phyloP scores from a whole-genome alignment of 2,797 vertebrate genomes.

The Glossophaga mutica region DNA sequence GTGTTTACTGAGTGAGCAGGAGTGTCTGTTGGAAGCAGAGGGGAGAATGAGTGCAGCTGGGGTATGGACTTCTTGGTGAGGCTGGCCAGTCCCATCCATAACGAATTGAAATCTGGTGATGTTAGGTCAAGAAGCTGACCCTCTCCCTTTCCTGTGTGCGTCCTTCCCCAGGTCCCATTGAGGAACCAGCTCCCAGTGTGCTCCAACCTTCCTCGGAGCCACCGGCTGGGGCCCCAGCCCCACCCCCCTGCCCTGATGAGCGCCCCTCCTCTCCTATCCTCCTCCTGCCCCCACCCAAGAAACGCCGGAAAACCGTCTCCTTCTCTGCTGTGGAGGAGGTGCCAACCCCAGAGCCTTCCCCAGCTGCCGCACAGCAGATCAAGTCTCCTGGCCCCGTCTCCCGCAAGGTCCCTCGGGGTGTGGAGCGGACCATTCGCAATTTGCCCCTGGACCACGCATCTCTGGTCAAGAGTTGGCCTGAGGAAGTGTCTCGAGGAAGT shows the following conservation, averaged over 20 bases:
- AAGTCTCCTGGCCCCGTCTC: slow-evolving; percentile 76
- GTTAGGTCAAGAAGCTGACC: not conserved
- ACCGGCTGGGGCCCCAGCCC: slow-evolving; percentile 71
- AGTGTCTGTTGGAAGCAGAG: not conserved
- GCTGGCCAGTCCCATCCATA: not conserved
- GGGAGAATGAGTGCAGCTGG: not conserved
- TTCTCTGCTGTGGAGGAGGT: slow-evolving; percentile 86
- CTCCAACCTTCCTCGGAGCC: slow-evolving; percentile 39
- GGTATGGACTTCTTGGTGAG: not conserved
- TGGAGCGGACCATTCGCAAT: slow-evolving; percentile 91
- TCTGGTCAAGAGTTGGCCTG: slow-evolving; percentile 89
- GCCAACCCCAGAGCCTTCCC: slow-evolving; percentile 68
- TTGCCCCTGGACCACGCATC: slow-evolving; percentile 92
- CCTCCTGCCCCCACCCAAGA: slow-evolving; percentile 91
- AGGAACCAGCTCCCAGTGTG: slow-evolving; percentile 53
- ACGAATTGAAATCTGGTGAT: not conserved
- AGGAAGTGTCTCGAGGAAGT: slow-evolving; percentile 78
- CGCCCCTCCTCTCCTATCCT: slow-evolving; percentile 88
- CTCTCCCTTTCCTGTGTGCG: not conserved
- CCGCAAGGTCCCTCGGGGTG: slow-evolving; percentile 70
- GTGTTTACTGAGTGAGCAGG: not conserved
- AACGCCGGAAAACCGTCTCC: slow-evolving; percentile 92
- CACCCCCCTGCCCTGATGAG: slow-evolving; percentile 46
- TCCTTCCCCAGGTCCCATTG: slow-evolving; percentile 52
- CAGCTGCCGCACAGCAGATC: slow-evolving; percentile 78